These are phyloP conservation scores for Rhodeus uyekii DNA, from an alignment of 2,797 vertebrate genomes.

Conservation along the genomic window DNA sequence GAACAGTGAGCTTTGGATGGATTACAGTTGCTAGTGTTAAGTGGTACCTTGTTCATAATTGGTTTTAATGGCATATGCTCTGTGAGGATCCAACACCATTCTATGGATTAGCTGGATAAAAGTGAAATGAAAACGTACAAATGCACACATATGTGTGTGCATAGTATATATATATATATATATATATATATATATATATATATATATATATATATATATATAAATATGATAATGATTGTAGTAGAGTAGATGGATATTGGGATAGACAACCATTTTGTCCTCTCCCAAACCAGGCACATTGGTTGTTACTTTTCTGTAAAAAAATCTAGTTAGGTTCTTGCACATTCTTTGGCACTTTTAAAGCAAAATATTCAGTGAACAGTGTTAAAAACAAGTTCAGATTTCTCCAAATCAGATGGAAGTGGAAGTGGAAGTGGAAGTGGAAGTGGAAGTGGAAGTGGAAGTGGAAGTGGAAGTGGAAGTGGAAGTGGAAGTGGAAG, in stretches of 20 bases:
- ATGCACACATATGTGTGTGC: no score
- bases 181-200: no score
- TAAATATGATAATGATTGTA: no score
- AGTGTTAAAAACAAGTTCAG: not conserved
- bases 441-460: no score
- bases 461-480: no score
- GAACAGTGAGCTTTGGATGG: conserved; percentile 76
- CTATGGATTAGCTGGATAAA: no score
- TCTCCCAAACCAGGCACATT: not conserved
- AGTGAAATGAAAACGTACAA: no score
- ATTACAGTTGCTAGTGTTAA: conserved; percentile 71
- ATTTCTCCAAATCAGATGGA: not conserved
- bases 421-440: not conserved
- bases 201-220: no score
- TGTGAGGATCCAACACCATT: conserved; percentile 31
- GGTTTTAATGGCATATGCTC: conserved; percentile 58
- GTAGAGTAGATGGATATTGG: no score
- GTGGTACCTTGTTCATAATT: conserved; percentile 59
- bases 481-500: no score
- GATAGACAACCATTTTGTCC: no score
- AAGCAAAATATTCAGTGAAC: not conserved
- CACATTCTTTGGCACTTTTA: not conserved
- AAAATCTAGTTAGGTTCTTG: not conserved
- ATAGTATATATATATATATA: no score
- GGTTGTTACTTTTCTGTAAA: not conserved